A percentile compares a stretch with the other conserved stretches of the same genome.
These are phyloP conservation scores for Phycodurus eques DNA, from an alignment of 2,113 vertebrate genomes.

Conservation along the genomic window DNA sequence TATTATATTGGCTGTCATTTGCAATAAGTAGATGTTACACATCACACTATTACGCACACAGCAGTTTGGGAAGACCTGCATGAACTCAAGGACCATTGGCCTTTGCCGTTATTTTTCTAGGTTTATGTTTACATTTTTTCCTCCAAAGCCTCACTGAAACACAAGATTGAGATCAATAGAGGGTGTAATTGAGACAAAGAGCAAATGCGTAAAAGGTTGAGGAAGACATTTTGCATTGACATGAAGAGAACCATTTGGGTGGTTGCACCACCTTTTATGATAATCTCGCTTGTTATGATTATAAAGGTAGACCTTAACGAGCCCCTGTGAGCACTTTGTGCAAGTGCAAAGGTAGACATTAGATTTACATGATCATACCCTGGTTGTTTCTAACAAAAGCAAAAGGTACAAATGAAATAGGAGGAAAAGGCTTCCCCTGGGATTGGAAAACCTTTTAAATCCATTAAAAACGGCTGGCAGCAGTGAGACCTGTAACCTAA, in stretches of 20 bases:
- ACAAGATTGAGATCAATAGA: slow-evolving; percentile 16
- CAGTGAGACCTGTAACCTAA: slow-evolving; percentile 60
- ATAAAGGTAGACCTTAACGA: slow-evolving; percentile 64
- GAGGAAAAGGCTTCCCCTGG: slow-evolving; percentile 42
- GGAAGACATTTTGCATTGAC: slow-evolving; percentile 37
- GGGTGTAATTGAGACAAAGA: slow-evolving; percentile 21
- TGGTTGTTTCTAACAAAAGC: slow-evolving; percentile 21
- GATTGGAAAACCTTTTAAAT: slow-evolving; percentile 63
- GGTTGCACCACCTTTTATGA: slow-evolving; percentile 62
- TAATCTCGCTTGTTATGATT: slow-evolving; percentile 65
- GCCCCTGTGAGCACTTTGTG: slow-evolving; percentile 45
- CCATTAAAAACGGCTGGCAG: slow-evolving; percentile 62
- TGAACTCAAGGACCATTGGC: background rate
- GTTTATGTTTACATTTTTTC: slow-evolving; percentile 42
- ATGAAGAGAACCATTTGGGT: slow-evolving; percentile 64
- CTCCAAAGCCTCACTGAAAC: slow-evolving; percentile 19
- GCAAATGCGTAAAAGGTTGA: slow-evolving; percentile 24
- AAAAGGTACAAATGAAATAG: slow-evolving; percentile 34
- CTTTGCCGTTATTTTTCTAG: slow-evolving; percentile 39
- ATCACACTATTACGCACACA: background rate
- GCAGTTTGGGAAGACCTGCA: background rate
- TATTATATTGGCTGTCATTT: background rate
- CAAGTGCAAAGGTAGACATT: slow-evolving; percentile 53
- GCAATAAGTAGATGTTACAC: too few species aligned
- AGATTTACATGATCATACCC: background rate